These are phyloP conservation scores for Callosobruchus maculatus DNA, from an alignment of 2,888 invertebrate species.

Conservation along the genomic window DNA sequence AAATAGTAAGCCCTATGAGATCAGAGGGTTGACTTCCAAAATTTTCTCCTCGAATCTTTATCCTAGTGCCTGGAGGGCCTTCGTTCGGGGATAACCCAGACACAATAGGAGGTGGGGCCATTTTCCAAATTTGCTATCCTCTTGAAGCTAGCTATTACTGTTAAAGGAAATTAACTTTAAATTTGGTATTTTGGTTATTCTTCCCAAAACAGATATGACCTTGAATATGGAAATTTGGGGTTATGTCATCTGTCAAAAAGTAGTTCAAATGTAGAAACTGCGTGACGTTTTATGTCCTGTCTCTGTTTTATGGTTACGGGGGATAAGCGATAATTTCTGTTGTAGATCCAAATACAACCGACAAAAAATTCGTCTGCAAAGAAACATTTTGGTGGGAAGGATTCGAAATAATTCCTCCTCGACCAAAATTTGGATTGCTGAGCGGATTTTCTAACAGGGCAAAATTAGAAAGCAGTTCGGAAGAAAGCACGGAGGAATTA, in stretches of 20 bases:
- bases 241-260: not conserved
- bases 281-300: no score
- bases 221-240: not conserved
- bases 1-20: constrained; percentile 86
- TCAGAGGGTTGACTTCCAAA: constrained; percentile 83
- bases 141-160: no score
- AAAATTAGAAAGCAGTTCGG: constrained; percentile 16
- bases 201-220: not conserved
- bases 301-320: no score
- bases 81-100: constrained; percentile 98
- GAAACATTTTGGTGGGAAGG: constrained; percentile 75
- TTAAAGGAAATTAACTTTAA: no score
- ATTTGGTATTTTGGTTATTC: no score
- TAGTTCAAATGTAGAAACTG: not conserved
- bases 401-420: constrained; percentile 60
- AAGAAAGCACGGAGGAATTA: constrained; percentile 28
- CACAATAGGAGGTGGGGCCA: constrained; percentile 81
- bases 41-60: constrained; percentile 94
- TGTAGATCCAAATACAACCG: constrained; percentile 34
- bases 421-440: constrained; percentile 61
- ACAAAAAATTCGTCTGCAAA: constrained; percentile 57
- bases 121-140: constrained; percentile 29
- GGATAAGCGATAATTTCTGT: not conserved
- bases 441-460: constrained; percentile 41
- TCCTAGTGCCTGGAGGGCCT: constrained; percentile 93